phyloP scores from a whole-genome alignment of 1,140 invertebrate genomes.

The Hylaeus volcanicus region DNA sequence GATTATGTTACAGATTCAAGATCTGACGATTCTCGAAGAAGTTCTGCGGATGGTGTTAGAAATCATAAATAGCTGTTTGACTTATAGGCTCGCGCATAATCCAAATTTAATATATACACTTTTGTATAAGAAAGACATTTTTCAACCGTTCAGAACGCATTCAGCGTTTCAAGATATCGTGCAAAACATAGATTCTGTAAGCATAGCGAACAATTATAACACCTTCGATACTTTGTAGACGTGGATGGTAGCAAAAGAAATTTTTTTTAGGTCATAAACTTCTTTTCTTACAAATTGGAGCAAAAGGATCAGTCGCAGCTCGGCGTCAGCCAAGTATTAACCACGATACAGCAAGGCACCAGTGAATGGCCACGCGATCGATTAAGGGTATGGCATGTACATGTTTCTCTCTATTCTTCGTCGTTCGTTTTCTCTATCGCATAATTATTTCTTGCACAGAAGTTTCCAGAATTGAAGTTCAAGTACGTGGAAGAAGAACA shows the following conservation, averaged over 20 bases:
- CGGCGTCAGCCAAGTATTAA: conserved; percentile 92
- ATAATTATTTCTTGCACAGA: conserved; percentile 83
- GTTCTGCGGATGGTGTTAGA: conserved; percentile 97
- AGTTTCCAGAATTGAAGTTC: conserved; percentile 99
- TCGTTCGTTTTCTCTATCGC: conserved; percentile 13
- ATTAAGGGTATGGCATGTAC: conserved; percentile 86
- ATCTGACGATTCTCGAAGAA: conserved; percentile 97
- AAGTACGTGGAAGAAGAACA: conserved; percentile 99
- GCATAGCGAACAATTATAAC: conserved; percentile 60
- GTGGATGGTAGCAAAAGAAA: conserved; percentile 17
- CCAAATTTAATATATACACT: conserved; percentile 97
- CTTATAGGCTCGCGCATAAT: conserved; percentile 93
- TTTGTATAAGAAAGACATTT: conserved; percentile 95
- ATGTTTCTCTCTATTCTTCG: conserved; percentile 16
- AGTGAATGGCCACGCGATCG: conserved; percentile 95
- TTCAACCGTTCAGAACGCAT: conserved; percentile 92
- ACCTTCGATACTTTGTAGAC: neutral
- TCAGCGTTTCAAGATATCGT: conserved; percentile 96
- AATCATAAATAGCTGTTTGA: conserved; percentile 96
- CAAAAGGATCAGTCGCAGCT: conserved; percentile 84
- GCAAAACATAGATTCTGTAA: conserved; percentile 97
- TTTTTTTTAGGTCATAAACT: conserved; percentile 88
- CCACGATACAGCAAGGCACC: conserved; percentile 92
- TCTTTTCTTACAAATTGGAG: conserved; percentile 91
- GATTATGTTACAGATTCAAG: conserved; percentile 84